Evolutionary conservation across 2,797 vertebrate genomes (phyloP).

Genomic region (Nannoperca obscura): DNA sequence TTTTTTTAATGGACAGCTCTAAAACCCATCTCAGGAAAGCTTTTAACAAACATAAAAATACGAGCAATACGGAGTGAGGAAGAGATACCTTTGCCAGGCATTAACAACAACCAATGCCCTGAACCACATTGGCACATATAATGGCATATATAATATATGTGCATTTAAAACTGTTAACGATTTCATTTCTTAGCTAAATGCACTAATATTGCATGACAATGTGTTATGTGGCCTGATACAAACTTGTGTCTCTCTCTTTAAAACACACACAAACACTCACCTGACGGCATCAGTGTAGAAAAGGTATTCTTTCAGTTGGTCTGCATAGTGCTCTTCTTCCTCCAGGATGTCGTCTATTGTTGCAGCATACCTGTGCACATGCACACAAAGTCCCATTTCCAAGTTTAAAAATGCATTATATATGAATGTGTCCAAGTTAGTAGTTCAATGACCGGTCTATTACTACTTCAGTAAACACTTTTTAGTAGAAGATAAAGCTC

Average conservation of each 20-base stretch:
- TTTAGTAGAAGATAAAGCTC: too few relatives aligned
- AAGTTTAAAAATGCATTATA: background rate
- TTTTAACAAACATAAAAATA: background rate
- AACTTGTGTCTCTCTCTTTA: background rate
- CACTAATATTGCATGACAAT: background rate
- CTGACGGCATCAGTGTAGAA: conserved; percentile 95
- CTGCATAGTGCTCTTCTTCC: conserved; percentile 98
- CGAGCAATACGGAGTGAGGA: background rate
- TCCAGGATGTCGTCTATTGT: conserved; percentile 98
- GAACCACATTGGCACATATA: background rate
- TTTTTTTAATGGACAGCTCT: background rate
- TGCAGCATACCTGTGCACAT: conserved; percentile 89
- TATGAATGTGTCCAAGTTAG: background rate
- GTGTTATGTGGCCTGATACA: background rate
- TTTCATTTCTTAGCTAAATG: background rate
- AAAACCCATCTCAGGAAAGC: background rate
- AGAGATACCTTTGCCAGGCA: background rate
- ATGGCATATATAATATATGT: too few relatives aligned
- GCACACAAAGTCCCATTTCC: conserved; percentile 4
- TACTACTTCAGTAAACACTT: background rate
- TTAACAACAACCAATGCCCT: background rate
- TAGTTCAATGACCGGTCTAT: background rate
- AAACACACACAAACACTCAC: conserved; percentile 70
- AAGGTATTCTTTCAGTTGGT: conserved; percentile 97
- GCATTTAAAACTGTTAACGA: background rate